These are phyloP conservation scores for Enteromius viviparus DNA, from an alignment of 2,797 vertebrate species.

Conservation along the genomic window DNA sequence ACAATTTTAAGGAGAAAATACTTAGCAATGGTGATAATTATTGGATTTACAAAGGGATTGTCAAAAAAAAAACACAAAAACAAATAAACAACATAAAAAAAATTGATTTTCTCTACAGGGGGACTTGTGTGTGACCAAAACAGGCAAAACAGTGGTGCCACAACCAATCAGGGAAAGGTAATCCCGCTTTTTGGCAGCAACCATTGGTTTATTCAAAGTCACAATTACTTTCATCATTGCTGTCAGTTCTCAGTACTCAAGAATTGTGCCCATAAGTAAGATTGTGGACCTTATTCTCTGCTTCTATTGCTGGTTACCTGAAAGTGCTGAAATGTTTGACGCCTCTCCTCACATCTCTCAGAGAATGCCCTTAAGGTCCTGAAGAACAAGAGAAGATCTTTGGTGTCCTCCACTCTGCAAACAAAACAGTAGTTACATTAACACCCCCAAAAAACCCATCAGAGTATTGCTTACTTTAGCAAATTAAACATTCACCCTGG, in stretches of 20 bases:
- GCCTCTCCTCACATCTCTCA: constrained; percentile 81
- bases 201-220: neutral
- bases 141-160: neutral
- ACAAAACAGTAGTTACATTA: constrained; percentile 14
- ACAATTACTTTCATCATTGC: neutral
- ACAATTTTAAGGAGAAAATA: too few relatives aligned
- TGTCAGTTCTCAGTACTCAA: neutral
- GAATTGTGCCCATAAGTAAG: neutral
- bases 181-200: neutral
- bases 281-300: neutral
- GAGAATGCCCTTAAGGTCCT: constrained; percentile 82
- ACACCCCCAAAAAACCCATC: neutral
- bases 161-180: neutral
- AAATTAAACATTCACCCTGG: neutral
- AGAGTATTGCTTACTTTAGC: neutral
- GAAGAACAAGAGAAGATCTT: constrained; percentile 83
- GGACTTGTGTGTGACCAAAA: neutral
- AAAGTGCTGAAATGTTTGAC: constrained; percentile 83
- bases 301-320: constrained; percentile 77
- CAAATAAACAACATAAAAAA: too few relatives aligned
- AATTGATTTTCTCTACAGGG: too few relatives aligned
- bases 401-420: constrained; percentile 81
- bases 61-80: too few relatives aligned
- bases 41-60: too few relatives aligned
- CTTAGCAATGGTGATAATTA: too few relatives aligned